These are phyloP conservation scores for Hirtodrosophila duncani DNA, from an alignment of 2,888 invertebrate species.

Conservation along the genomic window DNA sequence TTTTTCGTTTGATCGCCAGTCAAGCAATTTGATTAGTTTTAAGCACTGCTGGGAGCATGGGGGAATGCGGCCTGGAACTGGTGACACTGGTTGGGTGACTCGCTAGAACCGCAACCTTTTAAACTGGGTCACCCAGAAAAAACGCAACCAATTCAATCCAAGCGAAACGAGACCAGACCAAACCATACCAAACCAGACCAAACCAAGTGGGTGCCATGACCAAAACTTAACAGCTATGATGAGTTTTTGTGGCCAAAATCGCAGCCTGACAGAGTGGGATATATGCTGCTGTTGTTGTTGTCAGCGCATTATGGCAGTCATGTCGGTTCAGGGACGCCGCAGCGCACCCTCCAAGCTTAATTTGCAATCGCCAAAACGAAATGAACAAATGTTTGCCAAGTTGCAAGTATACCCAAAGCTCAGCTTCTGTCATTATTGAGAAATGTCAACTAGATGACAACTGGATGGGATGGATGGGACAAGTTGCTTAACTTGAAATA, in stretches of 20 bases:
- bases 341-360: slow-evolving; percentile 2
- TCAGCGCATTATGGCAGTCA: slow-evolving; percentile 24
- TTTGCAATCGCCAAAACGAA: too few relatives aligned
- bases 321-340: slow-evolving; percentile 14
- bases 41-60: background rate
- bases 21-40: slow-evolving; percentile 31
- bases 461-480: too few relatives aligned
- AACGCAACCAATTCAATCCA: slow-evolving; percentile 2
- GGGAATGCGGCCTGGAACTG: too few relatives aligned
- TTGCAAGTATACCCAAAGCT: too few relatives aligned
- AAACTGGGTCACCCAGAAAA: slow-evolving; percentile 37
- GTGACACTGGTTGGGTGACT: too few relatives aligned
- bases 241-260: slow-evolving; percentile 9
- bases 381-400: too few relatives aligned
- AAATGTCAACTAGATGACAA: too few relatives aligned
- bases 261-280: background rate
- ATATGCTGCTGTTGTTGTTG: slow-evolving; percentile 4
- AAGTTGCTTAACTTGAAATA: too few relatives aligned
- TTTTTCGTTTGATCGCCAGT: slow-evolving; percentile 42
- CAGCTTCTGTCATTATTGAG: too few relatives aligned
- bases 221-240: slow-evolving; percentile 31
- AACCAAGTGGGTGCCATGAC: slow-evolving; percentile 21
- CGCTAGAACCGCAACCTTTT: slow-evolving; percentile 27
- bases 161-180: background rate
- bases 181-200: background rate